phyloP scores from a whole-genome alignment of 2,888 invertebrate species.

The Drosophila acutilabella region DNA sequence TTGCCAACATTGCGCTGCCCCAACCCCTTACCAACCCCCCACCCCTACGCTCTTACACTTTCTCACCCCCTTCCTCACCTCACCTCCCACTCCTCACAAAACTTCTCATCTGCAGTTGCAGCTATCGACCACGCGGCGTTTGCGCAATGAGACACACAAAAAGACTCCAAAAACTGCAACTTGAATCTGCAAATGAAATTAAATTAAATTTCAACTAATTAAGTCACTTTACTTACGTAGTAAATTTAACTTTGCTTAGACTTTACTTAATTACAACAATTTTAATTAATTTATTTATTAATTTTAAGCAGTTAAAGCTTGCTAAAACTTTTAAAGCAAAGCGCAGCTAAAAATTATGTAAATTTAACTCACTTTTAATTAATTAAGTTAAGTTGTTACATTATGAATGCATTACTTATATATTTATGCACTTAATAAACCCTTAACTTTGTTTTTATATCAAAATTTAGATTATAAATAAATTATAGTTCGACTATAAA shows the following conservation, averaged over 20 bases:
- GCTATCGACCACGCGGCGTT: conserved; percentile 54
- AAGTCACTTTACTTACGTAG: neutral
- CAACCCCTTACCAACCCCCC: neutral
- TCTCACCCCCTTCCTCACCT: neutral
- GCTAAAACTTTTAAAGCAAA: no score
- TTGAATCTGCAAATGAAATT: conserved; percentile 14
- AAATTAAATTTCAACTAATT: conserved; percentile 12
- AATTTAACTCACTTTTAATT: no score
- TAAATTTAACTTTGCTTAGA: neutral
- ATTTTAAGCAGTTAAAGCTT: no score
- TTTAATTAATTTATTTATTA: no score
- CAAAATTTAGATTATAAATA: no score
- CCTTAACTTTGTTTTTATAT: no score
- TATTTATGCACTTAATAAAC: no score
- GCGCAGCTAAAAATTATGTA: no score
- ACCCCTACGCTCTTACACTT: neutral
- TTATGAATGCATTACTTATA: no score
- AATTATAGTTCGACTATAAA: no score
- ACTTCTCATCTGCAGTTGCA: conserved; percentile 45
- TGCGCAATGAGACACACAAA: conserved; percentile 34
- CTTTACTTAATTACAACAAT: neutral
- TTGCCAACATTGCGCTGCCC: conserved; percentile 66
- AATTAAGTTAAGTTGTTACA: no score
- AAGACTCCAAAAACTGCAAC: conserved; percentile 16
- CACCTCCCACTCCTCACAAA: neutral